A percentile compares a stretch with the other conserved stretches of the same genome.
Evolutionary conservation across 1,140 invertebrate genomes (phyloP).

Genomic region (Hyles vespertilio): DNA sequence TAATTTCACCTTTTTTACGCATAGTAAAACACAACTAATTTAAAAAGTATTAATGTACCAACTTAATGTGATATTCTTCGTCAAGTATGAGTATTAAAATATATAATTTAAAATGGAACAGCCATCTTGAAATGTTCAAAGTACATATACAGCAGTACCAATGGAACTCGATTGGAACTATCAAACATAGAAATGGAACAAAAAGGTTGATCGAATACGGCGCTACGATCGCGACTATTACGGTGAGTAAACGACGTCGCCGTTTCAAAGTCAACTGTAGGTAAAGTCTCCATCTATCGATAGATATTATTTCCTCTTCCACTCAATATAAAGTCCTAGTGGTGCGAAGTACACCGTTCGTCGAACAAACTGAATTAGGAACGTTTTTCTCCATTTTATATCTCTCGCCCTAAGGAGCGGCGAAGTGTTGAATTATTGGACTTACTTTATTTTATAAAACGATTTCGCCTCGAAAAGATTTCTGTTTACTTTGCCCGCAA

Average conservation of each 20-base stretch:
- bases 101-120: too few species aligned
- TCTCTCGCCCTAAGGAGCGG: conserved; percentile 44
- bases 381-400: conserved; percentile 60
- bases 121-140: neutral
- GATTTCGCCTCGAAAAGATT: conserved; percentile 49
- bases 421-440: conserved; percentile 62
- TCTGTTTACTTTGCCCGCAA: conserved; percentile 53
- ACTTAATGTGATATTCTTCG: too few species aligned
- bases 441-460: conserved; percentile 64
- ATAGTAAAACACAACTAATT: too few species aligned
- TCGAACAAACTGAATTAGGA: conserved; percentile 56
- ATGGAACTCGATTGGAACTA: conserved; percentile 8
- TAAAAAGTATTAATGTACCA: too few species aligned
- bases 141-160: too few species aligned
- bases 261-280: conserved; percentile 22
- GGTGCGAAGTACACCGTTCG: conserved; percentile 31
- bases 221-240: conserved; percentile 21
- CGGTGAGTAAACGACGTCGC: conserved; percentile 25
- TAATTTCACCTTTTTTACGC: too few species aligned
- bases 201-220: conserved; percentile 18
- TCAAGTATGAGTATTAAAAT: too few species aligned
- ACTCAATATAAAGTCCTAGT: conserved; percentile 35
- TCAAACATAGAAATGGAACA: conserved; percentile 18
- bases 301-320: conserved; percentile 48
- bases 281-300: conserved; percentile 31